Evolutionary conservation across 2,113 vertebrate genomes (phyloP), one percentile per base, ranked within the genome.

Genomic region (Lepisosteus osseus): DNA sequence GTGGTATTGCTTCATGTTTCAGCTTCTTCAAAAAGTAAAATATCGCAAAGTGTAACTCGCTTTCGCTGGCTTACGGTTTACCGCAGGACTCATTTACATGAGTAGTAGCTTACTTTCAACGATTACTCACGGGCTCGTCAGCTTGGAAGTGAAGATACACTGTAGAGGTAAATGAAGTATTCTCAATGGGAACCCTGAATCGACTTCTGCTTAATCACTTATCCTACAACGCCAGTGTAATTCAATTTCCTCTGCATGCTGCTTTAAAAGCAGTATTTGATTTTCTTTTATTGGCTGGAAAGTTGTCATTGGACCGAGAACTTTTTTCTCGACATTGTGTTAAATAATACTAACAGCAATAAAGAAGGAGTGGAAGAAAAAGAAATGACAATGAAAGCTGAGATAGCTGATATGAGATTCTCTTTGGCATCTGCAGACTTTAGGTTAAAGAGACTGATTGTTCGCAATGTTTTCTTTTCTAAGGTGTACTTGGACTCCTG

Each of bases 141-240:
- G 69, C 5, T 42, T 68, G 79, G 74, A 65, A 47, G 61, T 63
- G 47, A 66, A 43, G 29, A 13, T 6, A 12, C 45, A 57, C 29
- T 51, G 45, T 17, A 29, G 43, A 69, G 56, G 59, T 63, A 54
- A 66, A 66, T 47, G 3, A 66, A 61, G 56, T 15, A 12, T 41
- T 74, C 76, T 72, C 72, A 43, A 47, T 59, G 65, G 75, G 63
- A 62, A 62, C 74, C 65, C 74, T 17, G 67, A 76, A 69, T 80
- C 72, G 61, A 73, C 70, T 61, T 7, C 7, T 40, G 40, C 41
- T 43, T 41, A 59, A 59, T 69, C 54, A 55, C 69, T 76, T 68
- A 44, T 65, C 74, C 65, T 59, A 67, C 73, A 64, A 78, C 71
- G 65, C 61, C 73, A 79, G 66, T 78, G 74, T 55, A 17, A 44